Base-by-base conservation (phyloP, 2,797 vertebrate genomes). In the Miichthys miiuy region DNA sequence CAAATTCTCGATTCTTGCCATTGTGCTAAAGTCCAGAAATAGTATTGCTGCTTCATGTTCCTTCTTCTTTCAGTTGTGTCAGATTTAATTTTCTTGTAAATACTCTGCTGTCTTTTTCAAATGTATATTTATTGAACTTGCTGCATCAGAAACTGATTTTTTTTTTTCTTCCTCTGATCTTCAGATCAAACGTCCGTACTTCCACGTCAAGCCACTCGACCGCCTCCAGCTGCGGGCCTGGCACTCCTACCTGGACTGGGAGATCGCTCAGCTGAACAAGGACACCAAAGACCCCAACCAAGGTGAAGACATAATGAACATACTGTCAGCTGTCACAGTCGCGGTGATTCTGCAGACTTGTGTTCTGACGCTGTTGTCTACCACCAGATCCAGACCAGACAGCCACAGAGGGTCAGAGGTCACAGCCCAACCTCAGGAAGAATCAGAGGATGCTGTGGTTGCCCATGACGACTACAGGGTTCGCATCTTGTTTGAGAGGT, bases 131-230 rank as follows among this genome's bases (percentile, higher is more conserved):
- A 50, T 25, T 61, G 3, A 47, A 21, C 3, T 25, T 46, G 11
- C 20, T 63, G 10, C 5, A 14, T 21, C n/a, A 18, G 44, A 34
- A 41, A 5, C 21, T 48, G 46, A 42, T 77, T 27, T 44, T 0
- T 30, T 34, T 25, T 14, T 58, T 34, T 34, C 30, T 34, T 34
- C 34, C 21, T 74, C 1, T 21, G 12, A 6, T 38, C 58, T 48
- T 5, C n/a, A 97, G 97, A 96, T 97, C 78, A 97, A 96, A 79
- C 92, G 96, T 17, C 96, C 96, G 0, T 97, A 97, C 75, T 97
- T 97, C 79, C 96, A 96, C 0, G 95, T 97, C 27, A 95, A 96
- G 70, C 95, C 96, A 0, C 90, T 97, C 46, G 96, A 96, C 68
- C 87, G 93, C 13, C 88, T 94, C 2, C 96, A 97, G 91, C 93